Base-by-base conservation (phyloP, 2,797 vertebrate species). In the Lacerta viridis region DNA sequence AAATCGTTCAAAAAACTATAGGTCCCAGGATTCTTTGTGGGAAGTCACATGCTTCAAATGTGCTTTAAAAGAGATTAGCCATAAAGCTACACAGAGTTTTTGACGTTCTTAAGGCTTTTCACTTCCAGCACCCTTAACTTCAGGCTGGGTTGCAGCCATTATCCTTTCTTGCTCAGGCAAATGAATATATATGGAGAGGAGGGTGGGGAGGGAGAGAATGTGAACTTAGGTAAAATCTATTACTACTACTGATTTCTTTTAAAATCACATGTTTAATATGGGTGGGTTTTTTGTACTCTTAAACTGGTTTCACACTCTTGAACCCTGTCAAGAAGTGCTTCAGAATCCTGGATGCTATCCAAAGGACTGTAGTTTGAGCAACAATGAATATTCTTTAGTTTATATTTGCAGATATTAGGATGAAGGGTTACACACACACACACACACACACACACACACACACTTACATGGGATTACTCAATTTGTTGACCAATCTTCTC, bases 401-500 rank as follows among this genome's bases (percentile, higher is more conserved):
- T 61, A 27, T 59, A 81, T n/a, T 81, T 81, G 55, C 36, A 50
- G 18, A 5, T 46, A 41, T 78, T 69, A 27, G 25, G 6, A 41
- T 76, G 25, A 66, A 66, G 15, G n/a, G 61, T 59, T 79, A 79
- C 55, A 18, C 33, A 7, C 55, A 64, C 17, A 64, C 0, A 61
- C 33, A 33, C 33, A 33, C 0, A 61, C 13, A 55, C 15, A 55
- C 1, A 55, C 15, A 11, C 15, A 55, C 1, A 55, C 0, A 64
- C 20, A 50, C 3, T 55, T 15, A 55, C 13, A 64, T 23, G 50
- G 29, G 15, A 79, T 76, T 76, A 82, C 59, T 41, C 86, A 89
- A 1, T 68, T 46, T 85, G 43, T 59, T 68, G n/a, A 71, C 46
- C 87, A 43, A 89, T 92, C 55, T 61, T 8, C 2, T 90, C 78